phyloP scores from a whole-genome alignment of 2,797 vertebrate genomes.

The Valencia hispanica region DNA sequence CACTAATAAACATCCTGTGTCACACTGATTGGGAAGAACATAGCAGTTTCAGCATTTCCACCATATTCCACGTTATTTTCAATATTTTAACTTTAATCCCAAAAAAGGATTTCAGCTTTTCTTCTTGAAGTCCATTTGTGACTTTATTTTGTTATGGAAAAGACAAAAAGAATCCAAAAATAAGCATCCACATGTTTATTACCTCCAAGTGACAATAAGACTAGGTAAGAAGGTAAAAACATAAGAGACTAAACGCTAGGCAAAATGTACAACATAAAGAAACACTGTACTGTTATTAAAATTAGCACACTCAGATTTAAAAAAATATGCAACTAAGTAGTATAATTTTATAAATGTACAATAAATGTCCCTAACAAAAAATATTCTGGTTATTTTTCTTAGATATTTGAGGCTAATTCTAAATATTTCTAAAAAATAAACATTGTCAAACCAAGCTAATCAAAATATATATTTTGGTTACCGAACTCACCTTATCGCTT shows the following conservation, averaged over 20 bases:
- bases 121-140: background rate
- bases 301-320: background rate
- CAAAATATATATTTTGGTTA: too few species aligned
- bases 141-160: background rate
- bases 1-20: background rate
- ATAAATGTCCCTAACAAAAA: background rate
- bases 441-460: background rate
- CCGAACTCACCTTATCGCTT: constrained; percentile 67
- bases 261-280: background rate
- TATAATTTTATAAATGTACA: background rate
- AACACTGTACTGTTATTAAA: background rate
- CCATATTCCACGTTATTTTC: background rate
- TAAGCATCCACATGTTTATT: background rate
- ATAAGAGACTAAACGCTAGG: background rate
- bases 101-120: background rate
- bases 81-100: background rate
- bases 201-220: too few species aligned
- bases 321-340: background rate
- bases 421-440: background rate
- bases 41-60: too few species aligned
- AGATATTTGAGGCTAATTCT: background rate
- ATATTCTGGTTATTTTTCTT: background rate
- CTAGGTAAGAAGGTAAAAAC: background rate
- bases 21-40: background rate
- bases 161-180: background rate